Conservation (phyloP, 2,113 vertebrate species). For the Hypocryptadius cinnamomeus region DNA sequence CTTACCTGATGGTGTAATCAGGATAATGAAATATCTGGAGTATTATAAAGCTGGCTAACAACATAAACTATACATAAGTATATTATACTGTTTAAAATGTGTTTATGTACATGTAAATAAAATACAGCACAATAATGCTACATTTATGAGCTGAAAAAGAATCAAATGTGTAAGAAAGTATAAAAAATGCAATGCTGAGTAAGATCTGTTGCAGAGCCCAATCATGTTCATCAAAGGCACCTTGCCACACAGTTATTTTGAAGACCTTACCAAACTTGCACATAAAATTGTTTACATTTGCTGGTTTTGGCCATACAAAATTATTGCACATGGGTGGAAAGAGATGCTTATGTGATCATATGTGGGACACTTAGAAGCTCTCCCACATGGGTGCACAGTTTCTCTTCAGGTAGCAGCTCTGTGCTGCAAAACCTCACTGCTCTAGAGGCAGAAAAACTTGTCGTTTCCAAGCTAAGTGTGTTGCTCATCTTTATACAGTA, state of each 20-base stretch:
- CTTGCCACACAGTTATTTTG: background rate
- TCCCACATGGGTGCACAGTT: background rate
- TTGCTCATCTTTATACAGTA: background rate
- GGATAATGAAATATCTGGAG: constrained; percentile 25
- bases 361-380: background rate
- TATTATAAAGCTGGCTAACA: background rate
- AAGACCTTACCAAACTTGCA: background rate
- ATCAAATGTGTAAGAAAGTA: background rate
- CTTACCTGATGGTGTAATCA: constrained; percentile 12
- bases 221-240: background rate
- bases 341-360: accelerated
- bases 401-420: background rate
- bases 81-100: background rate
- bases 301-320: background rate
- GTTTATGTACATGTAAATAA: background rate
- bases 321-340: background rate
- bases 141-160: background rate
- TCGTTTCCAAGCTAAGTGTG: background rate
- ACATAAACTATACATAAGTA: background rate
- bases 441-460: background rate
- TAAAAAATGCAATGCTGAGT: background rate
- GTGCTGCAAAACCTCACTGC: background rate
- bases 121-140: background rate
- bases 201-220: background rate
- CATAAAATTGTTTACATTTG: background rate